These are phyloP conservation scores for Phainopepla nitens DNA, from an alignment of 2,113 vertebrate species.

Conservation along the genomic window DNA sequence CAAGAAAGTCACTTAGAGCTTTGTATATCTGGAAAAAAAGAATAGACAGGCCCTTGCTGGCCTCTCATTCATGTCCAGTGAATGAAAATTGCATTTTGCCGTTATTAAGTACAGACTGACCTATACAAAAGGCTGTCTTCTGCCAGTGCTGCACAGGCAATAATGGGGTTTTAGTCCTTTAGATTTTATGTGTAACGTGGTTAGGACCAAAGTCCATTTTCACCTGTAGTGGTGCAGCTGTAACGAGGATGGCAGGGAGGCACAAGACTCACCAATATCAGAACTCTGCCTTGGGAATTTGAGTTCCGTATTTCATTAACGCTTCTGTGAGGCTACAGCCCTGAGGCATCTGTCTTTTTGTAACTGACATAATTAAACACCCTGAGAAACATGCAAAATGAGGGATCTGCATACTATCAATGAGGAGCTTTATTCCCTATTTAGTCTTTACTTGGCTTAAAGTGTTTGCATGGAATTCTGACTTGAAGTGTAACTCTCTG, in stretches of 20 bases:
- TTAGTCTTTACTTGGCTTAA: neutral
- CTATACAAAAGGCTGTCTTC: neutral
- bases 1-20: constrained; percentile 22
- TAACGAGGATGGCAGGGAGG: neutral
- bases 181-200: neutral
- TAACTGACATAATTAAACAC: neutral
- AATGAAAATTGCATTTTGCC: constrained; percentile 21
- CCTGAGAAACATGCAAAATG: neutral
- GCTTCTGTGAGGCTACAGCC: neutral
- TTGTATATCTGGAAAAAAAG: neutral
- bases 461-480: neutral
- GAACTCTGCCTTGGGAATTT: neutral
- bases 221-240: neutral
- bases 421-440: neutral
- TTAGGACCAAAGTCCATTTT: neutral
- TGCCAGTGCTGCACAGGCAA: neutral
- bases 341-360: neutral
- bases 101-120: neutral
- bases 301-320: constrained; percentile 2
- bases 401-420: neutral
- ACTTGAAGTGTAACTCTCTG: neutral
- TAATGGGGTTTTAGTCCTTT: constrained; percentile 5
- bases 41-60: neutral
- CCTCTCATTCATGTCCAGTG: constrained; percentile 4
- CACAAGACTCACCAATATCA: neutral